These are phyloP conservation scores for Otolemur garnettii DNA, from an alignment of 2,113 vertebrate genomes.

Conservation along the genomic window DNA sequence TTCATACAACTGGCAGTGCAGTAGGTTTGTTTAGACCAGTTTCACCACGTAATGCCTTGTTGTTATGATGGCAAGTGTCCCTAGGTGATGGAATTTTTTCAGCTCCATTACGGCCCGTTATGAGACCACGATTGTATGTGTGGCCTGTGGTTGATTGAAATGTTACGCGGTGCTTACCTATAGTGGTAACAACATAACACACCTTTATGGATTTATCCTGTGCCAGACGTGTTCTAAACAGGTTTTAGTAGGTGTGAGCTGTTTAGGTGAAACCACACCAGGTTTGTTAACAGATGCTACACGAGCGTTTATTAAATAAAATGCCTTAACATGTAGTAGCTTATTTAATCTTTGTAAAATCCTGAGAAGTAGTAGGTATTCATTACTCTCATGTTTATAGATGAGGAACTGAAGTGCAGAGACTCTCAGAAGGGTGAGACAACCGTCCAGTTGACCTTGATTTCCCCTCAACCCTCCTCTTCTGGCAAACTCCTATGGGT, in stretches of 20 bases:
- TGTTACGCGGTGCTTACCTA: background rate
- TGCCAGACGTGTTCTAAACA: too few species aligned
- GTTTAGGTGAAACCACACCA: background rate
- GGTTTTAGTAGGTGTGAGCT: background rate
- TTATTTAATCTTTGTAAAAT: background rate
- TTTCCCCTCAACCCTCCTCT: background rate
- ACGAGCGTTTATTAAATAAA: background rate
- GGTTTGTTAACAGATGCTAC: too few species aligned
- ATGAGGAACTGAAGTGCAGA: background rate
- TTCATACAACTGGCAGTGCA: too few species aligned
- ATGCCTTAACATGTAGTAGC: background rate
- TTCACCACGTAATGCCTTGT: too few species aligned
- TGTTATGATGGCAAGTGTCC: background rate
- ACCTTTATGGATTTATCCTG: fast-evolving
- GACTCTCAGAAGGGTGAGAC: background rate
- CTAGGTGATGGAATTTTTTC: background rate
- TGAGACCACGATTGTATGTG: background rate
- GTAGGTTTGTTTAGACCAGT: background rate
- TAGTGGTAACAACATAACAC: background rate
- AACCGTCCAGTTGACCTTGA: background rate
- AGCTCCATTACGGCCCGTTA: background rate
- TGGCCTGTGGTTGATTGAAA: background rate
- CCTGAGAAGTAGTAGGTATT: background rate
- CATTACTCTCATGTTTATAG: background rate
- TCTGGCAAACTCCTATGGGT: background rate